phyloP scores from a whole-genome alignment of 1,140 invertebrate genomes.

The Eumaeus atala region DNA sequence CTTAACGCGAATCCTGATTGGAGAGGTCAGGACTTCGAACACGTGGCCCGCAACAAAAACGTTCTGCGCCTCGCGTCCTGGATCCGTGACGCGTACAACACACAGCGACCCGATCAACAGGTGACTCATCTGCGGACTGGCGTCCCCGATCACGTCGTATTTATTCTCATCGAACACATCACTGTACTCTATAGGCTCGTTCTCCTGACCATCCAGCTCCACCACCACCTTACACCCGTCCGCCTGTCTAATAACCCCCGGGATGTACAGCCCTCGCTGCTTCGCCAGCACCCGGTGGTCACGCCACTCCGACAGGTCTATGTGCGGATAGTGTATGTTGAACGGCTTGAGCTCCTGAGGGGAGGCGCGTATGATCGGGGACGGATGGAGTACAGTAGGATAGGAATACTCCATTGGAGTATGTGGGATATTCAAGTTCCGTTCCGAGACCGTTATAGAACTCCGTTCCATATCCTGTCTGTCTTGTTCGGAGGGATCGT shows the following conservation, averaged over 20 bases:
- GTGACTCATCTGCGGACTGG: constrained; percentile 88
- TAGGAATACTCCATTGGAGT: constrained; percentile 40
- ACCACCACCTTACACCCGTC: constrained; percentile 81
- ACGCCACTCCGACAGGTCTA: constrained; percentile 93
- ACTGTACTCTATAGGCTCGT: constrained; percentile 78
- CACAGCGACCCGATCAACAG: constrained; percentile 70
- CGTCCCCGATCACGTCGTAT: constrained; percentile 93
- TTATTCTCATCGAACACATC: constrained; percentile 85
- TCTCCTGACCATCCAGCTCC: constrained; percentile 79
- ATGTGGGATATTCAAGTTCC: constrained; percentile 26
- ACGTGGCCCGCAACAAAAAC: constrained; percentile 91
- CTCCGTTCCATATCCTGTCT: constrained; percentile 71
- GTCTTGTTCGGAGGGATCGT: constrained; percentile 87
- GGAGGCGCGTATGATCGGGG: constrained; percentile 48
- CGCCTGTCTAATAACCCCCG: constrained; percentile 82
- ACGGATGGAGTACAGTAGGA: constrained; percentile 48
- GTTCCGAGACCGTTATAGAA: constrained; percentile 36
- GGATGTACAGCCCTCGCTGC: constrained; percentile 86
- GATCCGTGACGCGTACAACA: constrained; percentile 76
- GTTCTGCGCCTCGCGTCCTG: constrained; percentile 61
- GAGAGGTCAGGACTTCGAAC: constrained; percentile 79
- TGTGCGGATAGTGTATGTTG: constrained; percentile 61
- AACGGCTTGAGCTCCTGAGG: constrained; percentile 47
- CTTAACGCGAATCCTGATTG: constrained; percentile 86
- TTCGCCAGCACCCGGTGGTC: constrained; percentile 93